Evolutionary conservation across 2,797 vertebrate genomes (phyloP).

Genomic region (Oryzias sinensis): DNA sequence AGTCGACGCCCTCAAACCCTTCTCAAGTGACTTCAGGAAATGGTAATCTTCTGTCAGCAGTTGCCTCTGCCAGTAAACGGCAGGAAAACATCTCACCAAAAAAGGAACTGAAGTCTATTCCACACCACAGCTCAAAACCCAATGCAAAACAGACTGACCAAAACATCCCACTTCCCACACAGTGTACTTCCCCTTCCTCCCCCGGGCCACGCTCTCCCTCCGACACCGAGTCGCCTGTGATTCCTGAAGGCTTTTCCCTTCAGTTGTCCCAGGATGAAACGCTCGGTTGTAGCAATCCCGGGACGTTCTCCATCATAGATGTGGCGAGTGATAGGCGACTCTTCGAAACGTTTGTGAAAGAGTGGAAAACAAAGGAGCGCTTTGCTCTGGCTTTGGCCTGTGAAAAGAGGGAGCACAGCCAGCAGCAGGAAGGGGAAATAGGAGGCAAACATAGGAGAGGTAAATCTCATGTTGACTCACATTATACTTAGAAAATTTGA

Average conservation of each 20-base stretch:
- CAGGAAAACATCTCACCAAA: conserved; percentile 11
- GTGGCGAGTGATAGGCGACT: conserved; percentile 87
- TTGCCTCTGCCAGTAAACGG: background rate
- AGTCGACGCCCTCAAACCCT: conserved; percentile 34
- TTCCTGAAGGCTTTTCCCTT: conserved; percentile 75
- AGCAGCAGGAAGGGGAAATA: conserved; percentile 71
- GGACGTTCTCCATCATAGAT: conserved; percentile 88
- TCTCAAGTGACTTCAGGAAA: conserved; percentile 14
- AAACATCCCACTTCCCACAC: background rate
- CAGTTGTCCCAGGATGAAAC: conserved; percentile 81
- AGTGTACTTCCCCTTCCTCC: conserved; percentile 1
- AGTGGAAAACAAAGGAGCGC: conserved; percentile 86
- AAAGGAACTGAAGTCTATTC: conserved; percentile 9
- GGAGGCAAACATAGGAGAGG: conserved; percentile 85
- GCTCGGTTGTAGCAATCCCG: conserved; percentile 71
- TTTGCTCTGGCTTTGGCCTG: conserved; percentile 90
- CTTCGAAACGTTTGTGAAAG: conserved; percentile 88
- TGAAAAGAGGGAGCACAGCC: conserved; percentile 73
- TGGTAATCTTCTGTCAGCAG: background rate
- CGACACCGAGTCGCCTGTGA: conserved; percentile 50
- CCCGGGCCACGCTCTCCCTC: conserved; percentile 6
- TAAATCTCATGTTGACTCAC: conserved; percentile 41
- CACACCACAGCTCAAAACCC: conserved; percentile 9
- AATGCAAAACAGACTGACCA: background rate
- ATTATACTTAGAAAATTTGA: too few species aligned